Base-by-base conservation (phyloP, 2,888 invertebrate genomes). In the Megaustenia siamemsis region DNA sequence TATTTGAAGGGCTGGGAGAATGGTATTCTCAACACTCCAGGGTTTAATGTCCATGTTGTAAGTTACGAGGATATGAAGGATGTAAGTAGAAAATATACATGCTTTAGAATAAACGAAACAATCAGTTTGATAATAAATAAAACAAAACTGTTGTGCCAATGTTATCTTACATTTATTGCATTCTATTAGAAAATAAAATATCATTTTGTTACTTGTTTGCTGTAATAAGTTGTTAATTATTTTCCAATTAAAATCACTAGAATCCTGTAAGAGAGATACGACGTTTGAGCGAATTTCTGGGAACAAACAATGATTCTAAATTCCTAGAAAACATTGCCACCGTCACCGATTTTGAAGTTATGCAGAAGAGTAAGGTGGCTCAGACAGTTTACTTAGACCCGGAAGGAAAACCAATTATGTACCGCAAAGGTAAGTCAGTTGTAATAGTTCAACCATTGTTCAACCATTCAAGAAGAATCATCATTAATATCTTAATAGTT, bases 1-100 rank as follows among this genome's bases (percentile, higher is more conserved):
- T 83, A 83, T 68, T 40, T 76, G 76, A 76, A 43, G 8, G 76
- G 43, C 28, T 83, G 83, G 83, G 83, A 83, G 76, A 68, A 43
- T 10, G 83, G 63, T 12, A 45, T 83, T 1, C 49, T 38, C 18
- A 49, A 35, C 38, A 35, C 76, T 21, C 83, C 83, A 8, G 75
- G 49, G 4, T 28, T 76, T 1, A 24, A 24, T 43, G 32, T 66
- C 32, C 76, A 76, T 56, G 49, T 76, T 21, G 53, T 83, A 66
- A 56, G 63, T 53, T 83, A 76, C n/a, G 83, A 83, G 56, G 83
- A 83, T n/a, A 75, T 83, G 83, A 76, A 83, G 28, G 68, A 83
- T 66, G 83, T 69, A 69, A 53, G 45, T 6, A 60, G 63, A 18
- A 63, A n/a, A n/a, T n/a, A n/a, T n/a, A n/a, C n/a, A n/a, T n/a